Evolutionary conservation across 2,888 invertebrate species (phyloP).

Genomic region (Clanis bilineata): DNA sequence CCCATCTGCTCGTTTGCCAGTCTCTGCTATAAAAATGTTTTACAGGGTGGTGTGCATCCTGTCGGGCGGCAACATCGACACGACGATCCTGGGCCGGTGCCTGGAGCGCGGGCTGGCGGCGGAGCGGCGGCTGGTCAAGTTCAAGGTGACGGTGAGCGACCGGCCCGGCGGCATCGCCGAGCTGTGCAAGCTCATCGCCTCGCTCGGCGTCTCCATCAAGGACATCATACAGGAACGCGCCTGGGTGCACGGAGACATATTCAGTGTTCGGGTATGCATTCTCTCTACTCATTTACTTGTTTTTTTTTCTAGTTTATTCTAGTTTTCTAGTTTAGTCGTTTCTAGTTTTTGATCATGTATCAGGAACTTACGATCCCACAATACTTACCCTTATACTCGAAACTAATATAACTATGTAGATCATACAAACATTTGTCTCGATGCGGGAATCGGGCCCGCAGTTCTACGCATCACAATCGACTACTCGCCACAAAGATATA

Average conservation of each 20-base stretch:
- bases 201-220: constrained; percentile 94
- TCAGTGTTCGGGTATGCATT: constrained; percentile 76
- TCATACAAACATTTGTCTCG: no score
- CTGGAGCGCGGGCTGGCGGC: constrained; percentile 94
- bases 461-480: no score
- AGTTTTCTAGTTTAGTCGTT: no score
- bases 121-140: constrained; percentile 87
- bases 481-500: no score
- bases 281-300: no score
- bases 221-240: constrained; percentile 98
- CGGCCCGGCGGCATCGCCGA: constrained; percentile 94
- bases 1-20: no score
- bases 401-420: no score
- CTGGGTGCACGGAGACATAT: constrained; percentile 95
- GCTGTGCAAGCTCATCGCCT: constrained; percentile 88
- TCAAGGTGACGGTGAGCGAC: constrained; percentile 88
- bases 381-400: no score
- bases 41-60: constrained; percentile 91
- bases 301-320: no score
- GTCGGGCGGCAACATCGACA: constrained; percentile 96
- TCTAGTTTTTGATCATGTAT: no score
- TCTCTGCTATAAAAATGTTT: constrained; percentile 13
- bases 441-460: no score
- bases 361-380: no score
- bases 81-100: constrained; percentile 93